phyloP scores from a whole-genome alignment of 2,797 vertebrate genomes.

The Prionace glauca region DNA sequence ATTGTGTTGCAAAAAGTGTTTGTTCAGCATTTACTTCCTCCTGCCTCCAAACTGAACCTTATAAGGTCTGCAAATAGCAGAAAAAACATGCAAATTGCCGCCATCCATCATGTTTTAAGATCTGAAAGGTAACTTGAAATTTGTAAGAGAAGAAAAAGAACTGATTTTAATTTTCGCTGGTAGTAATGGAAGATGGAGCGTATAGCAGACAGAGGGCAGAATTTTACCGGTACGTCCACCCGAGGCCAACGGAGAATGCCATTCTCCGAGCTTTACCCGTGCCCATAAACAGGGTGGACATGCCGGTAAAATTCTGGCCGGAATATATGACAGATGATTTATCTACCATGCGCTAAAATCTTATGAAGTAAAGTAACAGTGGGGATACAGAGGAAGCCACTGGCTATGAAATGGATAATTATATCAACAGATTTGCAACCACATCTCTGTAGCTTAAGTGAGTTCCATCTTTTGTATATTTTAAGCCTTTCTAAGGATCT shows the following conservation, averaged over 20 bases:
- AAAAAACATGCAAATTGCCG: too few relatives aligned
- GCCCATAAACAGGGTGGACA: too few relatives aligned
- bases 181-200: not conserved
- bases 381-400: not conserved
- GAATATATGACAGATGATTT: too few relatives aligned
- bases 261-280: too few relatives aligned
- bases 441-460: not conserved
- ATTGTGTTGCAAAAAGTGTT: not conserved
- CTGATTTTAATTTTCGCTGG: not conserved
- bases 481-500: not conserved
- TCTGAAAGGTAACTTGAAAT: too few relatives aligned
- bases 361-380: not conserved
- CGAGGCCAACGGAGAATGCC: too few relatives aligned
- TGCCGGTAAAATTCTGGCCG: too few relatives aligned
- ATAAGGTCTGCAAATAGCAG: too few relatives aligned
- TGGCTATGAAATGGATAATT: not conserved
- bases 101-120: too few relatives aligned
- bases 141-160: not conserved
- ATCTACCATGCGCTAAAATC: not conserved
- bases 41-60: not conserved
- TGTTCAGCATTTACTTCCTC: not conserved
- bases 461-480: not conserved
- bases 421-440: not conserved
- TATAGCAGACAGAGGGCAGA: not conserved
- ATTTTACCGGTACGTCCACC: too few relatives aligned